A percentile compares a stretch with the other conserved stretches of the same genome.
These are phyloP conservation scores for Cryptus armator DNA, from an alignment of 2,888 invertebrate species.

Conservation along the genomic window DNA sequence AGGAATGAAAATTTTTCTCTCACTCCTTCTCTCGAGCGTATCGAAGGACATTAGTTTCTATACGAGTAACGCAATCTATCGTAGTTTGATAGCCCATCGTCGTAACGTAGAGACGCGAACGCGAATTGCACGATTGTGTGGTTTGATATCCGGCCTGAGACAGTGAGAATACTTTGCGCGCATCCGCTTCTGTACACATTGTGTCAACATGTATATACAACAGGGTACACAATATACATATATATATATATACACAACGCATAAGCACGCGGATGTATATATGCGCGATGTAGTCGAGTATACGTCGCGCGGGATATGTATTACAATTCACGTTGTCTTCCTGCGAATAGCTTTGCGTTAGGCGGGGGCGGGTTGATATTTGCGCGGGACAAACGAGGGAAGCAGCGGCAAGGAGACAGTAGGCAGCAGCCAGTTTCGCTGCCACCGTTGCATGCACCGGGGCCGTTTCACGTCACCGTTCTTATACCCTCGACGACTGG, in stretches of 20 bases:
- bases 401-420: slow-evolving; percentile 17
- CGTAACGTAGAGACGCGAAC: slow-evolving; percentile 36
- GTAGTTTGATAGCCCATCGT: slow-evolving; percentile 48
- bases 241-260: not conserved
- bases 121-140: slow-evolving; percentile 42
- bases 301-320: not conserved
- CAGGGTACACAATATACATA: slow-evolving; percentile 18
- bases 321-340: slow-evolving; percentile 47
- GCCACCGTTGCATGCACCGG: slow-evolving; percentile 54
- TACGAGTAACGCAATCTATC: slow-evolving; percentile 49
- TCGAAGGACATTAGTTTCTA: slow-evolving; percentile 45
- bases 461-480: slow-evolving; percentile 57
- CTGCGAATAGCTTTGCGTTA: slow-evolving; percentile 51
- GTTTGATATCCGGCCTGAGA: slow-evolving; percentile 55
- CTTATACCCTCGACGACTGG: slow-evolving; percentile 21
- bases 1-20: slow-evolving; percentile 1
- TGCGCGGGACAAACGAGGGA: slow-evolving; percentile 68
- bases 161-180: slow-evolving; percentile 27
- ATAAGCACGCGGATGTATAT: not conserved
- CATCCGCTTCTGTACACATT: slow-evolving; percentile 58
- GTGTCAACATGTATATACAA: slow-evolving; percentile 47
- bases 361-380: slow-evolving; percentile 65
- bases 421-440: slow-evolving; percentile 58
- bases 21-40: slow-evolving; percentile 28
- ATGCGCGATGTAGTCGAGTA: not conserved